These are phyloP conservation scores for Pyrochroa serraticornis DNA, from an alignment of 2,888 invertebrate species.

Conservation along the genomic window DNA sequence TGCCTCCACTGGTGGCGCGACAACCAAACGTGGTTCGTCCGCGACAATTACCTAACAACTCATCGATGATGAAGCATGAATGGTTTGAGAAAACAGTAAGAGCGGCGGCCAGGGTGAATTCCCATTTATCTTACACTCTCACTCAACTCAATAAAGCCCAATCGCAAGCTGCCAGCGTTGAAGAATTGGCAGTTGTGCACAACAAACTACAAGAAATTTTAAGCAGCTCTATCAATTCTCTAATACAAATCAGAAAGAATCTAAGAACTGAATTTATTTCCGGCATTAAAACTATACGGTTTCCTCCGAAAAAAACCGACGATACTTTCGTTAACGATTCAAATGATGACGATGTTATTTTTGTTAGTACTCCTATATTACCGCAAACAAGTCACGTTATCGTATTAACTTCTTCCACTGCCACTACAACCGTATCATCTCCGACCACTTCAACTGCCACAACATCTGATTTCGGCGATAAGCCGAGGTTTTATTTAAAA, in stretches of 20 bases:
- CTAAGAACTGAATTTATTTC: conserved; percentile 61
- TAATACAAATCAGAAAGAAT: conserved; percentile 63
- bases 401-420: conserved; percentile 14
- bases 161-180: conserved; percentile 59
- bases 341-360: conserved; percentile 61
- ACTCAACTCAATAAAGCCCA: conserved; percentile 62
- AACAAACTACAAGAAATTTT: conserved; percentile 63
- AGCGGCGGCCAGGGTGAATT: conserved; percentile 64
- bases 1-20: conserved; percentile 5
- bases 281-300: conserved; percentile 58
- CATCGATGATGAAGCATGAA: conserved; percentile 52
- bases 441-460: neutral
- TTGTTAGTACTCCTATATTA: conserved; percentile 48
- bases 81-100: conserved; percentile 67
- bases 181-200: conserved; percentile 63
- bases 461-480: neutral
- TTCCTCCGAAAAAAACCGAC: conserved; percentile 56
- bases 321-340: conserved; percentile 1
- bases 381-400: conserved; percentile 15
- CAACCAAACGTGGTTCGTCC: neutral
- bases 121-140: conserved; percentile 63
- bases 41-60: conserved; percentile 1
- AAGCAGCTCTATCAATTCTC: conserved; percentile 62
- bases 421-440: conserved; percentile 3
- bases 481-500: conserved; percentile 38